Base-by-base conservation (phyloP, 2,888 invertebrate genomes). In the Hedya salicella region DNA sequence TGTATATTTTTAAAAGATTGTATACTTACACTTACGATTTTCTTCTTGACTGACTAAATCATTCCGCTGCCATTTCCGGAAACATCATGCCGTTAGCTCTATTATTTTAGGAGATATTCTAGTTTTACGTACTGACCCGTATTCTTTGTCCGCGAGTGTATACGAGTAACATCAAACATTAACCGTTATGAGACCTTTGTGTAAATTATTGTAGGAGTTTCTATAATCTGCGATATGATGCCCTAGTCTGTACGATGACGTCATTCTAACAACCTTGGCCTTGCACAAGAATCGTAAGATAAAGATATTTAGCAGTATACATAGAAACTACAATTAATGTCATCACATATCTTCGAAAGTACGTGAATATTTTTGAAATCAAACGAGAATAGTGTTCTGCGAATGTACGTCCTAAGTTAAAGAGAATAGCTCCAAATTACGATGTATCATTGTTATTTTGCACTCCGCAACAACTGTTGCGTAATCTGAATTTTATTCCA, bases 401-500 rank as follows among this genome's bases (percentile, higher is more conserved):
- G 8, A 50, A 11, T 14, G 36, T 17, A 17, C 42, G 16, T 39
- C n/a, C 9, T 57, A 59, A 44, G 1, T 44, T 32, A 21, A 56
- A 4, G 21, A 0, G 2, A 13, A 13, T 42, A 3, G 32, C 3
- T 32, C 16, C 8, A 64, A 36, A 21, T 49, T 56, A 5, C 6
- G 13, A 30, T 11, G 49, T 5, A 3, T 5, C 25, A 25, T 32
- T 16, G 21, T 36, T 1, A 1, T 17, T 4, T 44, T 21, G 16
- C 46, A 46, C 36, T 19, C 5, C 13, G n/a, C 36, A 36, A 54
- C 2, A 2, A 13, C 25, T 25, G 46, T 53, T 62, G 25, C 46
- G 44, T 52, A 44, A 52, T 44, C 52, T n/a, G 46, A 25, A 36
- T 39, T 39, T 53, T 36, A 62, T 32, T 49, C 19, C 17, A 56